These are phyloP conservation scores for Coptodon bakossiorum DNA, from an alignment of 2,113 vertebrate genomes.

Conservation along the genomic window DNA sequence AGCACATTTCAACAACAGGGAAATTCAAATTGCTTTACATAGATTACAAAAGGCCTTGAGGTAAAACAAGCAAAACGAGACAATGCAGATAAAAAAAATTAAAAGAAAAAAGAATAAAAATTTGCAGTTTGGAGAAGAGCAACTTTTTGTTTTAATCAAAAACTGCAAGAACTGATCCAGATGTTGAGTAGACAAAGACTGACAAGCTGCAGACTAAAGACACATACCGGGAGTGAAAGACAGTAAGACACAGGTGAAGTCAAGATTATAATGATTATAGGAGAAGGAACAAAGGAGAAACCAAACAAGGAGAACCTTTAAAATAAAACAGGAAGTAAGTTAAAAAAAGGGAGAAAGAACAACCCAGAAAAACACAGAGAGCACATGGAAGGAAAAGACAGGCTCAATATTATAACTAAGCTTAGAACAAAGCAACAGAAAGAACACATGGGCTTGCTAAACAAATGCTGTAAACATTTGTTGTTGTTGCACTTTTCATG, in stretches of 20 bases:
- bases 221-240: not conserved
- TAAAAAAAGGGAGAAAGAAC: not conserved
- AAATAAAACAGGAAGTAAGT: not conserved
- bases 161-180: not conserved
- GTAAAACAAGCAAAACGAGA: not conserved
- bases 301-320: not conserved
- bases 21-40: not conserved
- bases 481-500: not conserved
- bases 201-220: not conserved
- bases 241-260: not conserved
- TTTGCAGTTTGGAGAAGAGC: not conserved
- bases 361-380: not conserved
- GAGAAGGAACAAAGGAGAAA: not conserved
- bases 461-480: not conserved
- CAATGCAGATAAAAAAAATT: not conserved
- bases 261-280: not conserved
- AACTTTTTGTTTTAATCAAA: not conserved
- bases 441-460: not conserved
- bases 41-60: not conserved
- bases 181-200: not conserved
- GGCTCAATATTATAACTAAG: not conserved
- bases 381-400: not conserved
- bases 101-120: not conserved
- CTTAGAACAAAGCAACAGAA: not conserved
- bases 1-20: not conserved